A percentile compares a stretch with the other conserved stretches of the same genome.
phyloP scores from a whole-genome alignment of 2,113 vertebrate genomes.

The Pterocles burchelli region DNA sequence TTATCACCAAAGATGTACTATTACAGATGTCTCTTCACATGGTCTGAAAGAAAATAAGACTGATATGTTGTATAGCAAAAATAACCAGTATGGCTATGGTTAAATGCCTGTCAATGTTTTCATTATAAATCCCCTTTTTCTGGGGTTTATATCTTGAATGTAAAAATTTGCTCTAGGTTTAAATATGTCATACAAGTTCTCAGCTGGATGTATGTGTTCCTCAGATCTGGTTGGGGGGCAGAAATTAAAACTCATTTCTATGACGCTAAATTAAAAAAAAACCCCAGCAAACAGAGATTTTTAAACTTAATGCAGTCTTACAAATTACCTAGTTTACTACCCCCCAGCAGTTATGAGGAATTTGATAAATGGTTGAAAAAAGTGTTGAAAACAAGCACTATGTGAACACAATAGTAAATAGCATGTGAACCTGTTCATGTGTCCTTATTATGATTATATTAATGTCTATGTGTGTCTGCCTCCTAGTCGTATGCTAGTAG shows the following conservation, averaged over 20 bases:
- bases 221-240: not conserved
- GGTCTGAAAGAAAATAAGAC: constrained; percentile 24
- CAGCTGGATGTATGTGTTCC: not conserved
- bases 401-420: not conserved
- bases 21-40: not conserved
- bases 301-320: not conserved
- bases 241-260: not conserved
- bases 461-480: not conserved
- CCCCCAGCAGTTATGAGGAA: not conserved
- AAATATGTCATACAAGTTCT: not conserved
- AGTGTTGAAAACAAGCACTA: not conserved
- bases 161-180: constrained; percentile 20
- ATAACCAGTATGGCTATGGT: not conserved
- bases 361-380: not conserved
- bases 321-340: not conserved
- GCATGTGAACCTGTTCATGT: not conserved
- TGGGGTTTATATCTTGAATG: not conserved
- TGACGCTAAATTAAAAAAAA: not conserved
- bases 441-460: not conserved
- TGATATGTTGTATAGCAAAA: not conserved
- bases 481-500: not conserved
- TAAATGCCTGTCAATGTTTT: constrained; percentile 27
- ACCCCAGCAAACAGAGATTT: not conserved
- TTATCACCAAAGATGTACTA: not conserved
- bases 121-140: constrained; percentile 34